These are phyloP conservation scores for Sweltsa coloradensis DNA, from an alignment of 1,140 invertebrate species.

Conservation along the genomic window DNA sequence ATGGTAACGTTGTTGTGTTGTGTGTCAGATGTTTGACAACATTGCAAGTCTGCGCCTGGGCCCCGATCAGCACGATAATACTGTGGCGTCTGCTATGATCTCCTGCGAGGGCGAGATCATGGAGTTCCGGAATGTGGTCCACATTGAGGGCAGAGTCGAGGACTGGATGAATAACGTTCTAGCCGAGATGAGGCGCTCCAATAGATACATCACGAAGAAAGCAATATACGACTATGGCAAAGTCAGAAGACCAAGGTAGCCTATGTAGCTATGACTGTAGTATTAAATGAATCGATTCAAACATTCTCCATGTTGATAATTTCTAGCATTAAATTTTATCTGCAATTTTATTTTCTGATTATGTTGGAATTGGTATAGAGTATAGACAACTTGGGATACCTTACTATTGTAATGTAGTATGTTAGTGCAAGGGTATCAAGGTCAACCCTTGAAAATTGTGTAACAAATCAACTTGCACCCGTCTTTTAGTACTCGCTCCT, in stretches of 20 bases:
- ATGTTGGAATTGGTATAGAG: too few species aligned
- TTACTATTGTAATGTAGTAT: too few species aligned
- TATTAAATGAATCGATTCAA: background rate
- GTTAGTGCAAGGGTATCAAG: too few species aligned
- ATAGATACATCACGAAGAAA: slow-evolving; percentile 76
- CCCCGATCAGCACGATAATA: slow-evolving; percentile 43
- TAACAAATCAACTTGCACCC: too few species aligned
- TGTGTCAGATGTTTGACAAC: slow-evolving; percentile 89
- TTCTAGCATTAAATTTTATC: too few species aligned
- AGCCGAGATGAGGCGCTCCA: slow-evolving; percentile 69
- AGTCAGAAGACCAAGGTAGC: slow-evolving; percentile 43
- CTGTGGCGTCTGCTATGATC: slow-evolving; percentile 62
- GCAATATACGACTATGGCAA: slow-evolving; percentile 76
- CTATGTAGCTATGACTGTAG: slow-evolving; percentile 1
- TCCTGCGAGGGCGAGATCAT: slow-evolving; percentile 78
- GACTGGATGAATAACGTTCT: slow-evolving; percentile 82
- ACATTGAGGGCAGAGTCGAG: slow-evolving; percentile 60
- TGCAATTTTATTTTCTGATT: too few species aligned
- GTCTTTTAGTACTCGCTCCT: too few species aligned
- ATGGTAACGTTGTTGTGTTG: slow-evolving; percentile 20
- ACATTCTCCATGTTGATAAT: background rate
- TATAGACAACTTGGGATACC: too few species aligned
- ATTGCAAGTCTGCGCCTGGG: slow-evolving; percentile 57
- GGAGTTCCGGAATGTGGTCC: slow-evolving; percentile 54
- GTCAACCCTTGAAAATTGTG: too few species aligned